These are phyloP conservation scores for Notodonta ziczac DNA, from an alignment of 2,888 invertebrate genomes.

Conservation along the genomic window DNA sequence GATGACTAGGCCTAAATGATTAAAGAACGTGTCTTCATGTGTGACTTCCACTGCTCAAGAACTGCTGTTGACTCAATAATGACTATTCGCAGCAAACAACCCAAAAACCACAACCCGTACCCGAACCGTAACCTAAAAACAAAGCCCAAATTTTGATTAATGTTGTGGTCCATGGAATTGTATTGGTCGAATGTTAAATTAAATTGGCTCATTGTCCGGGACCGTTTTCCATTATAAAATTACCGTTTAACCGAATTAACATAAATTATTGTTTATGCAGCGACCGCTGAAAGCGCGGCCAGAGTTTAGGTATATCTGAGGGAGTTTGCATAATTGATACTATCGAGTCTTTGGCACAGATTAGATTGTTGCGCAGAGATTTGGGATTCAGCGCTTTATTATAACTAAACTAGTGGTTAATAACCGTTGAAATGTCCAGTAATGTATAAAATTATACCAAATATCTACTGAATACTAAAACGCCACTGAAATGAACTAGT, in stretches of 20 bases:
- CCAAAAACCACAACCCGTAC: background rate
- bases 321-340: slow-evolving; percentile 32
- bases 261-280: slow-evolving; percentile 29
- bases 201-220: slow-evolving; percentile 22
- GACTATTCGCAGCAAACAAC: background rate
- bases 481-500: no score
- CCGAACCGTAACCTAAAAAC: background rate
- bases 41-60: background rate
- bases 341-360: slow-evolving; percentile 18
- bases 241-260: slow-evolving; percentile 35
- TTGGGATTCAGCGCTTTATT: background rate
- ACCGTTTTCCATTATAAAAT: slow-evolving; percentile 27
- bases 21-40: no score
- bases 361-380: slow-evolving; percentile 4
- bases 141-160: slow-evolving; percentile 5
- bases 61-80: background rate
- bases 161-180: background rate
- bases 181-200: slow-evolving; percentile 14
- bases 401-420: background rate
- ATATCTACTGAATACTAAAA: no score
- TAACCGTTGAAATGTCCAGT: no score
- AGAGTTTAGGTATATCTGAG: slow-evolving; percentile 9
- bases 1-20: no score
- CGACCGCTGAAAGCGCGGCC: slow-evolving; percentile 15
- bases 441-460: no score